A percentile compares a stretch with the other conserved stretches of the same genome.
These are phyloP conservation scores for Drosophila arawakana DNA, from an alignment of 1,140 invertebrate species.

Conservation along the genomic window DNA sequence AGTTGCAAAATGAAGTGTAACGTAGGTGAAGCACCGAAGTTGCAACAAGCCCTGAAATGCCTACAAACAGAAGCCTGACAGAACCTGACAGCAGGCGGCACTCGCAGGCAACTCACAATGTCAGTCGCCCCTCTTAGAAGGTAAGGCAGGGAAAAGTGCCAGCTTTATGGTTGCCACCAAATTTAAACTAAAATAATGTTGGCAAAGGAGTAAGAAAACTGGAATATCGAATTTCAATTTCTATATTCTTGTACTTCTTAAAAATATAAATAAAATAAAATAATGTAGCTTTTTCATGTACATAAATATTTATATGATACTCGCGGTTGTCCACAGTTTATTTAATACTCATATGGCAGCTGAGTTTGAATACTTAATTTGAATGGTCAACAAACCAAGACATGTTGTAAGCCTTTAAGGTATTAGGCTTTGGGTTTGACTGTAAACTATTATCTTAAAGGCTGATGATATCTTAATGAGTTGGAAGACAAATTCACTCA, in stretches of 20 bases:
- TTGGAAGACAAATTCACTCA: slow-evolving; percentile 38
- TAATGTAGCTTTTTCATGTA: no score
- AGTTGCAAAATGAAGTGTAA: slow-evolving; percentile 71
- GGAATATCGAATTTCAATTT: no score
- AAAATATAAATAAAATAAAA: no score
- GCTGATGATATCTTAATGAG: slow-evolving; percentile 50
- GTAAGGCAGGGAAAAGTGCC: neutral
- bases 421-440: neutral
- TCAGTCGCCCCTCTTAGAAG: slow-evolving; percentile 50
- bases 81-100: slow-evolving; percentile 64
- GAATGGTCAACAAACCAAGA: neutral
- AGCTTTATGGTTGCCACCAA: neutral
- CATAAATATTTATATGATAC: no score
- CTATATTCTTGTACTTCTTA: no score
- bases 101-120: slow-evolving; percentile 67
- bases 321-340: neutral
- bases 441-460: slow-evolving; percentile 7
- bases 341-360: neutral
- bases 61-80: slow-evolving; percentile 43
- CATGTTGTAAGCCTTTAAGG: neutral
- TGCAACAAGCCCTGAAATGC: slow-evolving; percentile 33
- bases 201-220: neutral
- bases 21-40: slow-evolving; percentile 60
- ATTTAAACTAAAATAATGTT: slow-evolving; percentile 16
- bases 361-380: neutral